Conservation (phyloP, 2,113 vertebrate genomes). For the Pachyramphus minor region DNA sequence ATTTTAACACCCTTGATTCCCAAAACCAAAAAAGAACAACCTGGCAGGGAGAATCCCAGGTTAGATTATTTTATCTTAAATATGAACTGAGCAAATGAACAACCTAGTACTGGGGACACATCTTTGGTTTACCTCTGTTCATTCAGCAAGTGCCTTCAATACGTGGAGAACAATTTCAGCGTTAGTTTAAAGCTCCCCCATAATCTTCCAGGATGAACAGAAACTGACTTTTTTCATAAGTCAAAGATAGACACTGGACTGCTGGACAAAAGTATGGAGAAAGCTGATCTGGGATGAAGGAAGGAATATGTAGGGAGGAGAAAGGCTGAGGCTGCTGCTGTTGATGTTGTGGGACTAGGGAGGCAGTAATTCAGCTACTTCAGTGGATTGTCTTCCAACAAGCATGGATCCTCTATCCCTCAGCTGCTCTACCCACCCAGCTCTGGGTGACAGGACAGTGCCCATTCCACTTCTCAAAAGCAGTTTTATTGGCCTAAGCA, state of each 20-base stretch:
- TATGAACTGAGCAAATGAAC: not conserved
- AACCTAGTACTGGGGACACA: accelerated
- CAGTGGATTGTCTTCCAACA: not conserved
- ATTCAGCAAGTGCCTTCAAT: not conserved
- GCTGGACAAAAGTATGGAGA: not conserved
- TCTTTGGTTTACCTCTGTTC: not conserved
- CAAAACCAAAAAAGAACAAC: not conserved
- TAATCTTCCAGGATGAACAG: not conserved
- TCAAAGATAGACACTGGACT: not conserved
- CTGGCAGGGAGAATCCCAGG: not conserved
- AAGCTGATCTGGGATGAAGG: not conserved
- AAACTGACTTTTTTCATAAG: not conserved
- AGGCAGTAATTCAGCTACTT: not conserved
- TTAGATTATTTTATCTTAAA: not conserved
- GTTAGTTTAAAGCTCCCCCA: not conserved
- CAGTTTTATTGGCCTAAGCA: not conserved
- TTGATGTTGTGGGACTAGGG: not conserved
- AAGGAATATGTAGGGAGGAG: not conserved
- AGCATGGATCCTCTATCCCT: not conserved
- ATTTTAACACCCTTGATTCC: not conserved
- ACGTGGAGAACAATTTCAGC: not conserved
- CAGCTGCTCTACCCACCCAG: not conserved
- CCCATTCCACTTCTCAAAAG: accelerated
- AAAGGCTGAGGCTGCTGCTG: not conserved
- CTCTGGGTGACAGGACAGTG: not conserved